Percentiles rank a stretch among this genome's conserved stretches.
Conservation (phyloP, 2,888 invertebrate genomes). For the Thymelicus lineola region DNA sequence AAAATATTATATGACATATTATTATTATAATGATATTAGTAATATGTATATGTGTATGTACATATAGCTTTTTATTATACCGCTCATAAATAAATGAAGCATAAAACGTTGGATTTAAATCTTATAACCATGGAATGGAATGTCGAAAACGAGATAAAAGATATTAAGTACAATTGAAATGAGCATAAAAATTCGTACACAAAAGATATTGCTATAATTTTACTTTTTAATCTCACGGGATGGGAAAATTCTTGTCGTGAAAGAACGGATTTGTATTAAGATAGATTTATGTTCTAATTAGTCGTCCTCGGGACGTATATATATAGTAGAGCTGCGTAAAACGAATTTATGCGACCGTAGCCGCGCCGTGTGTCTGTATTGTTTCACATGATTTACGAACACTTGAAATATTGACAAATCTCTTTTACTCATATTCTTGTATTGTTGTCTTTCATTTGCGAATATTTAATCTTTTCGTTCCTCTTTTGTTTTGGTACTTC, state of each 20-base stretch:
- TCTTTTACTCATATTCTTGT: neutral
- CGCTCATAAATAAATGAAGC: too few relatives aligned
- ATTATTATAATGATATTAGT: too few relatives aligned
- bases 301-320: slow-evolving; percentile 62
- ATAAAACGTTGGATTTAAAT: neutral
- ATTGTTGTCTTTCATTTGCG: neutral
- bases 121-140: neutral
- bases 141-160: neutral
- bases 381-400: slow-evolving; percentile 65
- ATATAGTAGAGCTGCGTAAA: slow-evolving; percentile 70
- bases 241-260: slow-evolving; percentile 56
- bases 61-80: too few relatives aligned
- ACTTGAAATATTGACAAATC: slow-evolving; percentile 7
- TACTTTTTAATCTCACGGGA: slow-evolving; percentile 16
- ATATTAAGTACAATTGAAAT: slow-evolving; percentile 8
- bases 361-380: slow-evolving; percentile 70
- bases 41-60: too few relatives aligned
- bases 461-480: too few relatives aligned
- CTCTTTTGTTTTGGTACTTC: too few relatives aligned
- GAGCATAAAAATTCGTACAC: slow-evolving; percentile 6
- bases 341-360: slow-evolving; percentile 73
- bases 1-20: too few relatives aligned
- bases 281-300: slow-evolving; percentile 81
- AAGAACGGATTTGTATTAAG: slow-evolving; percentile 72
- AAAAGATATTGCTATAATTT: slow-evolving; percentile 1